Base-by-base conservation (phyloP, 2,888 invertebrate species). In the Epinotia demarniana region DNA sequence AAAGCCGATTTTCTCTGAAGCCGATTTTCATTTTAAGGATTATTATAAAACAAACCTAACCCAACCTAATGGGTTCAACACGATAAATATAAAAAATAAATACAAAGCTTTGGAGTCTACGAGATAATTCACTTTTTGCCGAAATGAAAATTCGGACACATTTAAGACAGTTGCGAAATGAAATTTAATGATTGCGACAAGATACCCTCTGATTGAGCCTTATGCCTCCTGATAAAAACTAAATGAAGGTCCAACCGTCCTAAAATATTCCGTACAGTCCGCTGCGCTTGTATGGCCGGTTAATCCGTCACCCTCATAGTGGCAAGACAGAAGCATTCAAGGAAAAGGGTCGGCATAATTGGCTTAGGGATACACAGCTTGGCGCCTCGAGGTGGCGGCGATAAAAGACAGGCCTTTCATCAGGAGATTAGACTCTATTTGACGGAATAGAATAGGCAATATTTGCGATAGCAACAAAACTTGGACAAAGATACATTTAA, bases 251-350 rank as follows among this genome's bases (percentile, higher is more conserved):
- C 66, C 33, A 53, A 66, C 66, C 16, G 8, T 39, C 69, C 69
- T 69, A 69, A 69, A 68, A 69, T 69, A 69, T 69, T 69, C 69
- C 23, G 53, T 27, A 62, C 71, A 71, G 71, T 71, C 62, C 60
- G 60, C 69, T 69, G 39, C 58, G 46, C 23, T 46, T 69, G 60
- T 69, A 69, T 60, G 60, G 58, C 18, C 60, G 69, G 43, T 69
- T 69, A 69, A 69, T 69, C 60, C 46, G 46, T 69, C 69, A 69
- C 69, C 69, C 58, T 23, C 1, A 33, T 39, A 39, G 39, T 18
- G 27, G 43, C 46, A 69, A 43, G 58, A 68, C 39, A 39, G 46
- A 69, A 18, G 69, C 69, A 60, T 69, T 69, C 69, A 69, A 60
- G 69, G 69, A 69, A 69, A 60, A 60, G 23, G 69, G 69, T 23